phyloP scores from a whole-genome alignment of 1,140 invertebrate species.

The Phymorhynchus buccinoides region DNA sequence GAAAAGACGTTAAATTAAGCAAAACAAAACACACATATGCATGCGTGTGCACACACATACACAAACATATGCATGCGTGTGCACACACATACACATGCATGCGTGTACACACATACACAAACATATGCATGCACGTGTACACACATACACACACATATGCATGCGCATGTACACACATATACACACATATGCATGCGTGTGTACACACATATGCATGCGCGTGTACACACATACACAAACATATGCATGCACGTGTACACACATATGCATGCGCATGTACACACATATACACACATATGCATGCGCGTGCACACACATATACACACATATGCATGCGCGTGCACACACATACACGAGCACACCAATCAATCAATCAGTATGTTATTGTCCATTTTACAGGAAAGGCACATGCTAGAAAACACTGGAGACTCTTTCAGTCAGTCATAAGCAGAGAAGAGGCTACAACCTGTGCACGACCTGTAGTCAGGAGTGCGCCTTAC shows the following conservation, averaged over 20 bases:
- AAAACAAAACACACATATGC: constrained; percentile 11
- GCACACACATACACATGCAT: neutral
- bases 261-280: neutral
- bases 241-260: neutral
- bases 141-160: constrained; percentile 20
- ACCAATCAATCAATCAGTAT: no score
- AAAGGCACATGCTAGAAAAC: no score
- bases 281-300: neutral
- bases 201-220: neutral
- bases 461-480: no score
- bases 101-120: no score
- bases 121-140: neutral
- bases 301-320: neutral
- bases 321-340: neutral
- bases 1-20: no score
- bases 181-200: neutral
- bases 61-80: constrained; percentile 8
- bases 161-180: neutral
- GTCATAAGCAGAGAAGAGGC: no score
- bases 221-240: neutral
- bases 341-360: neutral
- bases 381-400: no score
- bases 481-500: no score
- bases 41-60: neutral
- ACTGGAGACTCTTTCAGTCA: no score